Evolutionary conservation across 2,888 invertebrate genomes (phyloP).

Genomic region (Maniola hyperantus): DNA sequence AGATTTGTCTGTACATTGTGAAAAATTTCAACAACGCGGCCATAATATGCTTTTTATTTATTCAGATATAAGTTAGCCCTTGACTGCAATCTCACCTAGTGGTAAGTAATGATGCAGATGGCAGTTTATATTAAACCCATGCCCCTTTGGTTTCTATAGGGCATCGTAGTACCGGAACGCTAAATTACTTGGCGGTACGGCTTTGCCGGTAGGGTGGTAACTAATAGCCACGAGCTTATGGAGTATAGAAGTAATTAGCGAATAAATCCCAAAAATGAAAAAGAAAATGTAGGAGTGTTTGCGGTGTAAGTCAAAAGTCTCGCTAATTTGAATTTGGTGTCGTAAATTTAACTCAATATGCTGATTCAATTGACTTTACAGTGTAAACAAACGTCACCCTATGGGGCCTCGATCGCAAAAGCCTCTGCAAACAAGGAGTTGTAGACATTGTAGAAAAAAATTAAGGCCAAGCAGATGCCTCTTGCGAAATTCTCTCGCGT

Average conservation of each 20-base stretch:
- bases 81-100: too few relatives aligned
- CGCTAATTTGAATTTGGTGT: slow-evolving; percentile 44
- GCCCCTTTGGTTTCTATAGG: too few relatives aligned
- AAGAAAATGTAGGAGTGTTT: slow-evolving; percentile 15
- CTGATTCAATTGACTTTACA: slow-evolving; percentile 57
- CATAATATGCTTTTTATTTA: too few relatives aligned
- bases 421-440: slow-evolving; percentile 63
- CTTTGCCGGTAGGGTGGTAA: too few relatives aligned
- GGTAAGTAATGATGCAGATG: too few relatives aligned
- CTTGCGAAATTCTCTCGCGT: slow-evolving; percentile 67
- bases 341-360: slow-evolving; percentile 36
- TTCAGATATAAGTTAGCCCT: too few relatives aligned
- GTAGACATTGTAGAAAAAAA: slow-evolving; percentile 65
- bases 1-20: background rate
- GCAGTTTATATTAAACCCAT: too few relatives aligned
- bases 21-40: background rate
- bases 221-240: too few relatives aligned
- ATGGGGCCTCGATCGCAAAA: slow-evolving; percentile 73
- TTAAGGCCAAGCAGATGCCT: slow-evolving; percentile 65
- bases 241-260: background rate
- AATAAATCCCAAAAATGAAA: background rate
- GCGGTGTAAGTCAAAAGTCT: slow-evolving; percentile 35
- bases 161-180: too few relatives aligned
- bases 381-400: slow-evolving; percentile 67
- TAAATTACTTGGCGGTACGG: too few relatives aligned